Base-by-base conservation (phyloP, 2,113 vertebrate species). In the Anguilla rostrata region DNA sequence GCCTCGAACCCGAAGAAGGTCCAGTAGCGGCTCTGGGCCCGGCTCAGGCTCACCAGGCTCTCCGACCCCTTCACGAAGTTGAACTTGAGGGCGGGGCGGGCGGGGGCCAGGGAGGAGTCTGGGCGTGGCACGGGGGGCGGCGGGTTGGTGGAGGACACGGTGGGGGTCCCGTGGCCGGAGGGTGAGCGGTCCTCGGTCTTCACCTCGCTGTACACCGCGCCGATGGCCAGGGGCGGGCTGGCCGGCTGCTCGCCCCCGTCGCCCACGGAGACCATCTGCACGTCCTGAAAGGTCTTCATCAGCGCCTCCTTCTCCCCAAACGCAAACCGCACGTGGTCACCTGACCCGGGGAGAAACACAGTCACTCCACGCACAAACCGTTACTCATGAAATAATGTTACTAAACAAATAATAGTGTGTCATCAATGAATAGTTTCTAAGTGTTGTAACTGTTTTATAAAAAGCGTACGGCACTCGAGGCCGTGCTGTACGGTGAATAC, bases 271-370 rank as follows among this genome's bases (percentile, higher is more conserved):
- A 95, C 93, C 87, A 94, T 40, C 18, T 94, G 94, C 71, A 95
- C 90, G 87, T 96, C 94, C 83, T 95, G 95, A 87, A 96, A 92
- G 29, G 95, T 92, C 41, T 93, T 93, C 92, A 96, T 92, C 75
- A 94, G 90, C 0, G 92, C 91, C 86, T 96, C 95, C 88, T 96
- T 96, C 82, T 96, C 94, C 15, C 94, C 94, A 78, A 94, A 88
- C 87, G 95, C 93, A 87, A 94, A 95, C 89, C 94, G 95, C 66
- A 93, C 88, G 60, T 90, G 93, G 81, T 94, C 94, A 60, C 93
- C 95, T 94, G 88, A 22, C 75, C 56, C 15, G n/a, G 20, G 7
- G n/a, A n/a, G 56, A 26, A 2, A 53, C 49, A 53, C 11, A 14
- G 11, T 14, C 11, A 9, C 34, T 34, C 34, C 34, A 34, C 34